Conservation (phyloP, 2,888 invertebrate species). For the Megamerina dolium region DNA sequence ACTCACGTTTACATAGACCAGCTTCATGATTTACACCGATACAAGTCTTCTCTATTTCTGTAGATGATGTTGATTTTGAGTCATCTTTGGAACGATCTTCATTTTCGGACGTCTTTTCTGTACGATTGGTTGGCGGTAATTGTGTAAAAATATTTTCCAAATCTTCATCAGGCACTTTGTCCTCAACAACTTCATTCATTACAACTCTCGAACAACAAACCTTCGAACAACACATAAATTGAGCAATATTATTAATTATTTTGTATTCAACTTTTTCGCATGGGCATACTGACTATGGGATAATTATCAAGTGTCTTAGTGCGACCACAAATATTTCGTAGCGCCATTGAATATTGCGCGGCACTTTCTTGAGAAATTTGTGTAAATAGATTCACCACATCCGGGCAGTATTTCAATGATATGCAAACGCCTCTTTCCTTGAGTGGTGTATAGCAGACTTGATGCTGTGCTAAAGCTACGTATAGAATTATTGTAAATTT, state of each 20-base stretch:
- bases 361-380: constrained; percentile 24
- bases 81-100: no score
- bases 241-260: not conserved
- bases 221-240: not conserved
- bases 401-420: constrained; percentile 29
- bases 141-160: no score
- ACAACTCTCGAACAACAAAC: not conserved
- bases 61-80: no score
- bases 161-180: no score
- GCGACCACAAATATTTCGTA: constrained; percentile 31
- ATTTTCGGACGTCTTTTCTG: no score
- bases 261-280: constrained; percentile 7
- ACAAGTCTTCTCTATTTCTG: constrained; percentile 12
- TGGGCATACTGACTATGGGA: constrained; percentile 40
- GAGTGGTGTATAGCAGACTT: constrained; percentile 30
- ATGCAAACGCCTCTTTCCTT: constrained; percentile 31
- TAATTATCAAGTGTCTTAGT: constrained; percentile 27
- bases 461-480: not conserved
- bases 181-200: no score
- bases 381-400: constrained; percentile 29
- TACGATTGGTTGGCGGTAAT: no score
- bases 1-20: constrained; percentile 22
- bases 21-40: constrained; percentile 16
- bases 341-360: constrained; percentile 24
- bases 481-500: no score